Percentiles rank a stretch among this genome's conserved stretches.
phyloP scores from a whole-genome alignment of 2,888 invertebrate species.

The Tricholauxania praeusta region DNA sequence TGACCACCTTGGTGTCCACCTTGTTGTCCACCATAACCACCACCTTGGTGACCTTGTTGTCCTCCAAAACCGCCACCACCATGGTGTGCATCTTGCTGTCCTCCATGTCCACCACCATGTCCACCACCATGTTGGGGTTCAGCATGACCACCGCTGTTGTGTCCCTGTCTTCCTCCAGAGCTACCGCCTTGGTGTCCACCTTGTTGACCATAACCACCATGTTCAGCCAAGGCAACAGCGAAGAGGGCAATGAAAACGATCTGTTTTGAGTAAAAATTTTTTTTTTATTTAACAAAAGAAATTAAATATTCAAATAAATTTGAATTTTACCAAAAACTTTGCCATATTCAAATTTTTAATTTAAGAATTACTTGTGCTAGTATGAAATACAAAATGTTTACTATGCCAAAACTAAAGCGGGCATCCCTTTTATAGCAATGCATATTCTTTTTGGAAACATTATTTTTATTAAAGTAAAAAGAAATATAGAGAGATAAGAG shows the following conservation, averaged over 20 bases:
- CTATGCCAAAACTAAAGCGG: not conserved
- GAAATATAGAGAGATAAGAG: no score
- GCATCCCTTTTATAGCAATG: slow-evolving; percentile 19
- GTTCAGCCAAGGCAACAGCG: slow-evolving; percentile 16
- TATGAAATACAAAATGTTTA: slow-evolving; percentile 1
- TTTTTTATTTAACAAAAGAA: not conserved
- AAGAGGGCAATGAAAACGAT: slow-evolving; percentile 24
- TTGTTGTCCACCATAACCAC: not conserved
- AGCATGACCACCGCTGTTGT: no score
- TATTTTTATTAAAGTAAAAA: no score
- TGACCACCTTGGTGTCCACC: slow-evolving; percentile 3
- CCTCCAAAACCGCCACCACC: no score
- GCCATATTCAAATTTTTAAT: slow-evolving; percentile 10
- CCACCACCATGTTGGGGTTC: not conserved
- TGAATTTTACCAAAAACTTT: slow-evolving; percentile 11
- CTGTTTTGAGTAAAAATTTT: not conserved
- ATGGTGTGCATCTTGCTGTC: no score
- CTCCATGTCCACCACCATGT: not conserved
- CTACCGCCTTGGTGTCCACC: slow-evolving; percentile 9
- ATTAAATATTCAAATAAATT: not conserved
- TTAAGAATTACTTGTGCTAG: not conserved
- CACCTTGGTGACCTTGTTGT: not conserved
- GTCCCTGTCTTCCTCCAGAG: not conserved
- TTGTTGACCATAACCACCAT: not conserved
- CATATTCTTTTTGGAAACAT: no score